phyloP scores from a whole-genome alignment of 2,888 invertebrate species.

The Polymixis lichenea region DNA sequence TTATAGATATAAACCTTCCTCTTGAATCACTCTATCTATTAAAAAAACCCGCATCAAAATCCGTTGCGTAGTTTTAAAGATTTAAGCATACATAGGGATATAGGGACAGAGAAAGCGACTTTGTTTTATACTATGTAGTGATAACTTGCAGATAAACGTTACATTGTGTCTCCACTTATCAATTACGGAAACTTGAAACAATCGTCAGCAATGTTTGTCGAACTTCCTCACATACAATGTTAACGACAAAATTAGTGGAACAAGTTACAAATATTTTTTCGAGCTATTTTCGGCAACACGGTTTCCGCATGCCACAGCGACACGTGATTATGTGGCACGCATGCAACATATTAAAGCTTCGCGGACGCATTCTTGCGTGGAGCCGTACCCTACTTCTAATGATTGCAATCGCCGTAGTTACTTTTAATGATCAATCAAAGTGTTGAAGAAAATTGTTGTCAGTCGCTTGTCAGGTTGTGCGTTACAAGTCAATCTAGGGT shows the following conservation, averaged over 20 bases:
- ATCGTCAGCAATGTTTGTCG: background rate
- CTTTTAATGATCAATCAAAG: constrained; percentile 33
- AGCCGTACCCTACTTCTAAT: constrained; percentile 48
- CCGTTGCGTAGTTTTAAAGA: too few species aligned
- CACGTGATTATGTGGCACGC: constrained; percentile 47
- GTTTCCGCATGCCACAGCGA: constrained; percentile 59
- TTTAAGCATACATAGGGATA: too few species aligned
- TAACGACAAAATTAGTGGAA: constrained; percentile 33
- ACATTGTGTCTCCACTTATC: background rate
- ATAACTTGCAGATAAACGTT: background rate
- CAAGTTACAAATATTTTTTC: constrained; percentile 46
- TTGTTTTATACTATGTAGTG: too few species aligned
- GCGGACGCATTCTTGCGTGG: constrained; percentile 58
- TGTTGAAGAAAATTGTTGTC: constrained; percentile 34
- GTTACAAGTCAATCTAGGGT: constrained; percentile 11
- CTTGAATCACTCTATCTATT: too few species aligned
- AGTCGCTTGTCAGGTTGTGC: constrained; percentile 2
- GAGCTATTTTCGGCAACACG: constrained; percentile 56
- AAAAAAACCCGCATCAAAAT: too few species aligned
- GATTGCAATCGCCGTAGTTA: constrained; percentile 39
- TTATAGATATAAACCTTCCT: too few species aligned
- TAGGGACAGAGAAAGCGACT: too few species aligned
- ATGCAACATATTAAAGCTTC: constrained; percentile 51
- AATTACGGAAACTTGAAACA: constrained; percentile 1
- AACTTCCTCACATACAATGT: constrained; percentile 31